phyloP scores from a whole-genome alignment of 2,888 invertebrate species.

The Lobophora halterata region DNA sequence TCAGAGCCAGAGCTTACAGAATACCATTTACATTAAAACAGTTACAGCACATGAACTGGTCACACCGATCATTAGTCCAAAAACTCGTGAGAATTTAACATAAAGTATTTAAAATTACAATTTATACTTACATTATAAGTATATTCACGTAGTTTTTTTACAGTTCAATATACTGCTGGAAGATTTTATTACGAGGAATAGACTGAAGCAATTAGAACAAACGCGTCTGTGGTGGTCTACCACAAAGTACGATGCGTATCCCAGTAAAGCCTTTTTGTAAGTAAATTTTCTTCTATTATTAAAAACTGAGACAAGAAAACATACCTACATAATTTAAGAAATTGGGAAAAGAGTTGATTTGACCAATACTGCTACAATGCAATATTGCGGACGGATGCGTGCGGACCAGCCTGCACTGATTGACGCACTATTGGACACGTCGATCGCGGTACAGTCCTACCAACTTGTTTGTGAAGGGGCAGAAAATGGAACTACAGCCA shows the following conservation, averaged over 20 bases:
- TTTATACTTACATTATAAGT: no score
- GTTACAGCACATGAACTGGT: constrained; percentile 58
- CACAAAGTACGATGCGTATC: constrained; percentile 61
- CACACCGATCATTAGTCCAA: constrained; percentile 55
- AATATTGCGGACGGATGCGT: no score
- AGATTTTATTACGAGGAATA: constrained; percentile 59
- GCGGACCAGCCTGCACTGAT: no score
- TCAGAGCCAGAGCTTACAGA: constrained; percentile 53
- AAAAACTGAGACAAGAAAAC: neutral
- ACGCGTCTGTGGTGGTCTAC: constrained; percentile 71
- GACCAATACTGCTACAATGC: no score
- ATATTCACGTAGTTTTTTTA: no score
- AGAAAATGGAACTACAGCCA: no score
- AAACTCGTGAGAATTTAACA: constrained; percentile 47
- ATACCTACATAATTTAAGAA: no score
- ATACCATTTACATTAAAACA: constrained; percentile 62
- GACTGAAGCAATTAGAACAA: constrained; percentile 56
- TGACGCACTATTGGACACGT: no score
- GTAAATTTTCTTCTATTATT: constrained; percentile 27
- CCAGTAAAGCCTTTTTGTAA: constrained; percentile 64
- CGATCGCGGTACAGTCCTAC: no score
- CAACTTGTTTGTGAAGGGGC: no score
- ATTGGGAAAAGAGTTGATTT: no score
- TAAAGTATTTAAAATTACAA: neutral
- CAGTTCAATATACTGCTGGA: constrained; percentile 57